phyloP scores from a whole-genome alignment of 1,140 invertebrate species.

The Protaetia brevitarsis region DNA sequence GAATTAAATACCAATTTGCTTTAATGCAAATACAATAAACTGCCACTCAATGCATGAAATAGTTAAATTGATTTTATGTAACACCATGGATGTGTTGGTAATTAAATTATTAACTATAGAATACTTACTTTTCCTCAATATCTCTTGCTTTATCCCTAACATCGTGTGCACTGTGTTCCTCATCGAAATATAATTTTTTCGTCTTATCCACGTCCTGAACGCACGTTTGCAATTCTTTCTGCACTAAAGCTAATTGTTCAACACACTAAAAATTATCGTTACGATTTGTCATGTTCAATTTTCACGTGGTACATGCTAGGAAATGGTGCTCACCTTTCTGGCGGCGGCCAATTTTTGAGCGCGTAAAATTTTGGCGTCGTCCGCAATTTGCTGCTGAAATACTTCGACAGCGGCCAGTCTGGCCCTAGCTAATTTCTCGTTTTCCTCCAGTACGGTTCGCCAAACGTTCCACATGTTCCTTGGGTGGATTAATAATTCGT shows the following conservation, averaged over 20 bases:
- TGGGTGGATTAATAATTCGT: background rate
- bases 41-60: too few species aligned
- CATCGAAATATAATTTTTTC: slow-evolving; percentile 93
- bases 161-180: slow-evolving; percentile 92
- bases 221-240: slow-evolving; percentile 84
- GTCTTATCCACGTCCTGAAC: slow-evolving; percentile 90
- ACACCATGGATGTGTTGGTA: too few species aligned
- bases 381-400: slow-evolving; percentile 90
- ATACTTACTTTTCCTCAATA: slow-evolving; percentile 89
- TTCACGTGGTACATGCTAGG: background rate
- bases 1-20: too few species aligned
- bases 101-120: too few species aligned
- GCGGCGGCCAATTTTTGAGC: slow-evolving; percentile 80
- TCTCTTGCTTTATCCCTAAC: slow-evolving; percentile 92
- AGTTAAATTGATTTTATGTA: too few species aligned
- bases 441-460: slow-evolving; percentile 91
- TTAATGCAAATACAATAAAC: too few species aligned
- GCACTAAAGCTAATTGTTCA: slow-evolving; percentile 80
- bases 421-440: slow-evolving; percentile 88
- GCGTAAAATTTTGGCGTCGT: slow-evolving; percentile 83
- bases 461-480: slow-evolving; percentile 98
- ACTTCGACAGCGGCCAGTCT: slow-evolving; percentile 88
- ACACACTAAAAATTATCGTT: slow-evolving; percentile 59
- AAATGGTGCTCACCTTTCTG: slow-evolving; percentile 72
- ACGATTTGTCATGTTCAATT: background rate